Base-by-base conservation (phyloP, 2,113 vertebrate species). In the Eidolon helvum region DNA sequence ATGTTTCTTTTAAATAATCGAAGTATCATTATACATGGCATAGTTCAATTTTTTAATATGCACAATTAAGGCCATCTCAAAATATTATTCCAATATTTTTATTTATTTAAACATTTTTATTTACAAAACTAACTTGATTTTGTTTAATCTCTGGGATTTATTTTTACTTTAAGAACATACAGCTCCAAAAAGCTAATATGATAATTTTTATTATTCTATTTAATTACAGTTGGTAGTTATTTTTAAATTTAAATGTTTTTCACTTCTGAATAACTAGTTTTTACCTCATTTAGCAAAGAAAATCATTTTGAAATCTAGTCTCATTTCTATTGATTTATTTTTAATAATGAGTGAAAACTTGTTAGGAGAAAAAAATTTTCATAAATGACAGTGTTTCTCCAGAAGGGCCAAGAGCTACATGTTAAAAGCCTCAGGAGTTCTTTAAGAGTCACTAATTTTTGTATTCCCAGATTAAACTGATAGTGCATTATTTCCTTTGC, bases 281-380 rank as follows among this genome's bases (percentile, higher is more conserved):
- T 78, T 71, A 87, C 45, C 26, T 94, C 26, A 45, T 72, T 74
- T 28, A 94, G 12, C 61, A 91, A 74, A 78, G 74, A 89, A 97
- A 89, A 74, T 57, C 7, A 33, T 79, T 83, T 83, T 48, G 33
- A 90, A 75, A 93, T 80, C 21, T 93, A 15, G 77, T 21, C 15
- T 88, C 12, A 53, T 87, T 93, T 19, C 6, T 86, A 15, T 71
- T 93, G 30, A 89, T 91, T 92, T 97, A 87, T 93, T 95, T 90
- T 95, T 80, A 85, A 68, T 86, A 50, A 71, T 92, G 35, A 90
- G 12, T 79, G 50, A 93, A 96, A 92, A 21, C n/a, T 87, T 94
- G 30, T 79, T 86, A 94, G 35, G 26, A 94, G 38, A 57, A 71
- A 96, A 78, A 71, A 45, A 43, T 43, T 50, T 57, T 90, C 65